Evolutionary conservation across 2,797 vertebrate genomes (phyloP), one percentile per base, ranked within the genome.

Genomic region (Cryptoprocta ferox): DNA sequence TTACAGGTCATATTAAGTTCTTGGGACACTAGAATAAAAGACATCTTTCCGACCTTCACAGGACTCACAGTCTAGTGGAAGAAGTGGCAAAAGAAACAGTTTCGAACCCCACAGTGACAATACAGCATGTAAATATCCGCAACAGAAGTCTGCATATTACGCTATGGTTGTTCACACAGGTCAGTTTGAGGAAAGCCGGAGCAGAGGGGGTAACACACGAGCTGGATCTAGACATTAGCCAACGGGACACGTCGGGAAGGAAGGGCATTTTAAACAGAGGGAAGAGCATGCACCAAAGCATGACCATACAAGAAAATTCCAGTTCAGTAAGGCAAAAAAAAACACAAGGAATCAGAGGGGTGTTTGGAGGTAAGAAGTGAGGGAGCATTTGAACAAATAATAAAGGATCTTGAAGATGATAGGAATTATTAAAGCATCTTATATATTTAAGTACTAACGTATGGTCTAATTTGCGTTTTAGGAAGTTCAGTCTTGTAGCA

Each of bases 11-110:
- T 37, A 84, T 35, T 95, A 84, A 83, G 37, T 75, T 5, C 53
- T 81, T 81, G 71, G 76, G 32, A 79, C 79, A 93, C 48, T 26
- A 6, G 94, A 88, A 83, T 56, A 45, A 93, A 94, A 68, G 37
- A 76, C 16, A 39, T 6, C 18, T 87, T 90, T 87, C 37, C 63
- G 89, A 16, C n/a, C 92, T 88, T 87, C 39, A 65, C 32, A 35
- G 45, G 35, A 7, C 26, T 93, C 89, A 86, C 12, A 32, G 68
- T 81, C 61, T 56, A 73, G 24, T 68, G 42, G 91, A 89, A 82
- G 56, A 56, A 10, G 10, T 32, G 78, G 14, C 80, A 94, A 76
- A 78, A 71, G 56, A 37, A 61, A 61, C 1, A 65, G 50, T 32
- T 66, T 79, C 45, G 50, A 89, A 84, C 42, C 70, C 35, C 39